A percentile compares a stretch with the other conserved stretches of the same genome.
Evolutionary conservation across 1,140 invertebrate genomes (phyloP).

Genomic region (Tribolium madens): DNA sequence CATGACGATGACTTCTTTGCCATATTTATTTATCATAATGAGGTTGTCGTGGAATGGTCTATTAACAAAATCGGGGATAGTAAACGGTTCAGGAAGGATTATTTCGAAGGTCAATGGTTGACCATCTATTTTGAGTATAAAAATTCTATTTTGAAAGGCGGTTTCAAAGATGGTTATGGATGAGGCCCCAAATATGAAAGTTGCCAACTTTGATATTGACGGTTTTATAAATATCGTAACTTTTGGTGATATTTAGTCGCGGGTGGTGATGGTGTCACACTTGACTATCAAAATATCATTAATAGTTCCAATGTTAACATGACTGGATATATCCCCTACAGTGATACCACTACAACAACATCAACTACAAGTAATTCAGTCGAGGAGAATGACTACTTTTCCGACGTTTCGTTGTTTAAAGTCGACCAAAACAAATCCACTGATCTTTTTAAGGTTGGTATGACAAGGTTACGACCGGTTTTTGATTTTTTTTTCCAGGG

Average conservation of each 20-base stretch:
- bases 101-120: conserved; percentile 77
- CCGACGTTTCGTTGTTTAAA: conserved; percentile 59
- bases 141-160: conserved; percentile 70
- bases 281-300: conserved; percentile 61
- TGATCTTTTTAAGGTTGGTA: conserved; percentile 69
- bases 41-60: conserved; percentile 77
- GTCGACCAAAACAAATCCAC: conserved; percentile 62
- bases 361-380: conserved; percentile 59
- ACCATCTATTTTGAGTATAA: conserved; percentile 72
- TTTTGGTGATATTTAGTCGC: conserved; percentile 61
- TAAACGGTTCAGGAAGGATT: conserved; percentile 72
- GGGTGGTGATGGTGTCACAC: conserved; percentile 60
- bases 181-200: conserved; percentile 66
- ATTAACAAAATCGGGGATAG: conserved; percentile 67
- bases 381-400: conserved; percentile 52
- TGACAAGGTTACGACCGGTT: no score
- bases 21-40: conserved; percentile 77
- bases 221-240: conserved; percentile 72
- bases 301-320: conserved; percentile 59
- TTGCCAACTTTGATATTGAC: conserved; percentile 68
- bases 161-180: conserved; percentile 69
- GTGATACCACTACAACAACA: conserved; percentile 59
- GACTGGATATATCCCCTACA: conserved; percentile 65
- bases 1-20: conserved; percentile 75
- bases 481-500: conserved; percentile 76